Base-by-base conservation (phyloP, 2,888 invertebrate species). In the Drosophila suboccidentalis region DNA sequence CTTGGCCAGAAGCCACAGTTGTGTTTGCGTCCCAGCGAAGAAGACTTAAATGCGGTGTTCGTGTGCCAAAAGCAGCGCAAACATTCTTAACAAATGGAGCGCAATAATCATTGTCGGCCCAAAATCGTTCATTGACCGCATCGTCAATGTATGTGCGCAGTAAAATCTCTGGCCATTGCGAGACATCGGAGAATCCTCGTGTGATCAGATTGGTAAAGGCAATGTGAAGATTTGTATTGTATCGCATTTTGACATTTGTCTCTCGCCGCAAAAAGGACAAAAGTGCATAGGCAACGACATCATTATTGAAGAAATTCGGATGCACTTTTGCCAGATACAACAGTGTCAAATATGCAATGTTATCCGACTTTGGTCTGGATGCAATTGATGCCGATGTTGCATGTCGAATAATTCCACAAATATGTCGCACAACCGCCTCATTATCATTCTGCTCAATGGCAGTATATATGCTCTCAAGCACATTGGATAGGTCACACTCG, bases 81-180 rank as follows among this genome's bases (percentile, higher is more conserved):
- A 99, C 96, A 92, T 98, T 99, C 82, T 98, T 97, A 0, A 98
- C 97, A 91, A 98, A 96, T 22, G 96, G 96, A 89, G 96, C 96
- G 91, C 98, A 98, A 93, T 97, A 97, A 0, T 97, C 95, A 83
- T 97, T 96, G 91, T 99, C 99, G 19, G 98, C 97, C 98, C 99
- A 99, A 78, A 97, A 94, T 39, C 98, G 94, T 90, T 99, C 99
- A 46, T 97, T 97, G 1, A 98, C 93, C 0, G 98, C 97, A 93
- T 99, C 99, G 90, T 99, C 99, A 68, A 98, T 96, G 92, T 98
- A 99, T 0, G 97, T 95, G 95, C 97, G 97, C 1, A 98, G 95
- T 93, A 98, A 98, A 61, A 95, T 94, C 90, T 98, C 98, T 0
- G 98, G 98, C 99, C 98, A 99, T 82, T 95, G 95, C 71, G 94